phyloP scores from a whole-genome alignment of 1,140 invertebrate genomes.

The Gryon sp. region DNA sequence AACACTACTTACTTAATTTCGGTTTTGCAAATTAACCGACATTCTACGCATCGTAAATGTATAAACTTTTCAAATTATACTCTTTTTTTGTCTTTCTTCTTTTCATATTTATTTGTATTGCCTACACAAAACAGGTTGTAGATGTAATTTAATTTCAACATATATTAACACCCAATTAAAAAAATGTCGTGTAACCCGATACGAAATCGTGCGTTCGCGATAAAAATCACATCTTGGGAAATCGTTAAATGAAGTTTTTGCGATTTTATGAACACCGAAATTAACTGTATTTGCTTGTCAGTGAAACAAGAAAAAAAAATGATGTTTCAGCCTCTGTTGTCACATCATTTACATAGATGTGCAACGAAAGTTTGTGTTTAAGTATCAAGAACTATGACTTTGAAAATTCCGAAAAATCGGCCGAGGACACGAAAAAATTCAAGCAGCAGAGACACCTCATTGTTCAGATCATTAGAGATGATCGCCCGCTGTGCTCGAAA shows the following conservation, averaged over 20 bases:
- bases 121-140: not conserved
- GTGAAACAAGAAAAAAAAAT: slow-evolving; percentile 4
- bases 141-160: slow-evolving; percentile 17
- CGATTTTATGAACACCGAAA: slow-evolving; percentile 1
- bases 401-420: slow-evolving; percentile 53
- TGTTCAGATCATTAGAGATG: slow-evolving; percentile 56
- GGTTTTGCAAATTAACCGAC: not conserved
- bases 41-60: not conserved
- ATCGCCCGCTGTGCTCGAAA: slow-evolving; percentile 69
- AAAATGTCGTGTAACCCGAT: slow-evolving; percentile 23
- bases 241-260: slow-evolving; percentile 5
- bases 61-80: no score
- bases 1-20: slow-evolving; percentile 14
- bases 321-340: slow-evolving; percentile 24
- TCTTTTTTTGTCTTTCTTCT: not conserved
- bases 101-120: not conserved
- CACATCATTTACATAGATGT: slow-evolving; percentile 28
- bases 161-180: slow-evolving; percentile 38
- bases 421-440: slow-evolving; percentile 58
- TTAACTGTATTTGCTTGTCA: not conserved
- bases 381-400: slow-evolving; percentile 34
- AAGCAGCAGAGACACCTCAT: slow-evolving; percentile 42
- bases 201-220: not conserved
- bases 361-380: slow-evolving; percentile 18
- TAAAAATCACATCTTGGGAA: slow-evolving; percentile 7